Conservation (phyloP, 2,888 invertebrate genomes). For the Magallana nippona region DNA sequence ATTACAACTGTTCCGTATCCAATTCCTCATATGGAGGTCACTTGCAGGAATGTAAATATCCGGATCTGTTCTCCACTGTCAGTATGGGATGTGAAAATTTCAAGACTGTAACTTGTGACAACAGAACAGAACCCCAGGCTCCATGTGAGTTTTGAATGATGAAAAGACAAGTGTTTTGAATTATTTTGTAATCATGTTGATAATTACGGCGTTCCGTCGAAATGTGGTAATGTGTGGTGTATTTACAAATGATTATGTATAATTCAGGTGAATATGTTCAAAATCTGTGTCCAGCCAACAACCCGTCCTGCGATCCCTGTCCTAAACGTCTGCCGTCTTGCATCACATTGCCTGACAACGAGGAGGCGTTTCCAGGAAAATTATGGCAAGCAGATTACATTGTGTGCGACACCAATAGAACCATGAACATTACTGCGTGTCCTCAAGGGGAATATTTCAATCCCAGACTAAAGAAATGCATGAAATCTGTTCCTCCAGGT, state of each 20-base stretch:
- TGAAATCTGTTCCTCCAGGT: conserved; percentile 43
- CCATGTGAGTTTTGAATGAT: conserved; percentile 13
- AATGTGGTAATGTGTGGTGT: neutral
- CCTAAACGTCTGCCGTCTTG: conserved; percentile 57
- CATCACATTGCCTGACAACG: conserved; percentile 54
- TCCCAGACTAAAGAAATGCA: conserved; percentile 43
- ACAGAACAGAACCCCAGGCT: conserved; percentile 44
- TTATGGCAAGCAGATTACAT: conserved; percentile 54
- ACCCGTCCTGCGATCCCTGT: conserved; percentile 54
- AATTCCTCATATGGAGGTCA: neutral
- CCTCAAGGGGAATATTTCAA: conserved; percentile 51
- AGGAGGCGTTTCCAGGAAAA: conserved; percentile 53
- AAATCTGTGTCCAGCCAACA: conserved; percentile 51
- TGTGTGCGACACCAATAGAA: conserved; percentile 58
- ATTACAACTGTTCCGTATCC: conserved; percentile 53
- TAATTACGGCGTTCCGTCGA: too few species aligned
- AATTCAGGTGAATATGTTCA: conserved; percentile 59
- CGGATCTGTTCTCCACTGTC: conserved; percentile 40
- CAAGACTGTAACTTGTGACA: conserved; percentile 39
- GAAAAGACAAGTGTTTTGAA: too few species aligned
- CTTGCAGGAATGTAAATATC: conserved; percentile 42
- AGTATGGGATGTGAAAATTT: conserved; percentile 38
- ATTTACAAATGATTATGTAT: neutral
- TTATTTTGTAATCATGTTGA: too few species aligned
- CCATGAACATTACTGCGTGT: conserved; percentile 55